phyloP scores from a whole-genome alignment of 2,113 vertebrate genomes.

The Micromys minutus region DNA sequence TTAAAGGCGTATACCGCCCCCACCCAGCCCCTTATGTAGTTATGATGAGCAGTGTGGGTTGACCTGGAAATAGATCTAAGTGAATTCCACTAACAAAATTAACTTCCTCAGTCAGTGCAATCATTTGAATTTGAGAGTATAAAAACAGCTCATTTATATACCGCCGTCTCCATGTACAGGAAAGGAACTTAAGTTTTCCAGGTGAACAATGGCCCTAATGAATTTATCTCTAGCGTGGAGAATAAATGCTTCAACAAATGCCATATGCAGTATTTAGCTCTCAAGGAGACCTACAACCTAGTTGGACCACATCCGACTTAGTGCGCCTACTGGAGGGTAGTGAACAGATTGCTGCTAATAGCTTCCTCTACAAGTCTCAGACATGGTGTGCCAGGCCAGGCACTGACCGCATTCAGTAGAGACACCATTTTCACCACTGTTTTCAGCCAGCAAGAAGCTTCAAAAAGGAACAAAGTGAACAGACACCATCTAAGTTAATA shows the following conservation, averaged over 20 bases:
- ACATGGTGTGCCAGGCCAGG: constrained; percentile 61
- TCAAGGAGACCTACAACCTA: constrained; percentile 49
- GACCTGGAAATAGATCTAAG: not conserved
- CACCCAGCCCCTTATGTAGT: accelerated
- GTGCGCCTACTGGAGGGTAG: constrained; percentile 45
- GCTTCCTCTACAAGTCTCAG: constrained; percentile 59
- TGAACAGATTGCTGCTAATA: constrained; percentile 79
- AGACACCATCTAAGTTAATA: not conserved
- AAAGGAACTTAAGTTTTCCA: constrained; percentile 44
- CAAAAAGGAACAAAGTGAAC: constrained; percentile 50
- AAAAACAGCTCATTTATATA: constrained; percentile 2
- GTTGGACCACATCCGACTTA: constrained; percentile 71
- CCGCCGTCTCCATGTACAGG: not conserved
- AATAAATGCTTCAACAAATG: constrained; percentile 72
- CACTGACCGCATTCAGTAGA: constrained; percentile 50
- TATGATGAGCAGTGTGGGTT: not conserved
- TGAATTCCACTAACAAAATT: constrained; percentile 48
- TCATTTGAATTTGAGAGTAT: constrained; percentile 20
- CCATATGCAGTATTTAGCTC: constrained; percentile 76
- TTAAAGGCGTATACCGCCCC: not conserved
- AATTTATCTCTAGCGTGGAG: constrained; percentile 56
- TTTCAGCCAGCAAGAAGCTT: constrained; percentile 28
- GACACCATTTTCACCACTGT: constrained; percentile 1
- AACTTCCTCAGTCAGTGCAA: constrained; percentile 45
- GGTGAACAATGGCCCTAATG: constrained; percentile 49